phyloP scores from a whole-genome alignment of 53 echinoderm and acorn worm genomes.

The Actinopyga echinites region DNA sequence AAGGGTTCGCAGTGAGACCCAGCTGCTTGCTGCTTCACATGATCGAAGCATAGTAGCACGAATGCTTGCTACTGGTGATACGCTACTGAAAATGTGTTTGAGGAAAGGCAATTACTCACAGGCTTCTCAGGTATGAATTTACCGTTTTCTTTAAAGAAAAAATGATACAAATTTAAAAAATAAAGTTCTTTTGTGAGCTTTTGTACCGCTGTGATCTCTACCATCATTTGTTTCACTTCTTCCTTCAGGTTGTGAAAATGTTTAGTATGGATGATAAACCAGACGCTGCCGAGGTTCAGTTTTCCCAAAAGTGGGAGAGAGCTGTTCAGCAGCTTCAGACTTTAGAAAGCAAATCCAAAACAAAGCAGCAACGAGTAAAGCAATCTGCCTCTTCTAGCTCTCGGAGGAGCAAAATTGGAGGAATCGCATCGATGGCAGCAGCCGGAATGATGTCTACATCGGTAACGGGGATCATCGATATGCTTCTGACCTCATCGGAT shows the following conservation, averaged over 20 bases:
- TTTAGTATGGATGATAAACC: slow-evolving; percentile 81
- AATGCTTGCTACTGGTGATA: slow-evolving; percentile 86
- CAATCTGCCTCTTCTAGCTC: not conserved
- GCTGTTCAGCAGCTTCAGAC: slow-evolving; percentile 68
- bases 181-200: no score
- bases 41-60: slow-evolving; percentile 72
- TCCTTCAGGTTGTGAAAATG: slow-evolving; percentile 90
- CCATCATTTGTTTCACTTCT: not conserved
- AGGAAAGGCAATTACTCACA: slow-evolving; percentile 80
- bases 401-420: not conserved
- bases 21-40: not conserved
- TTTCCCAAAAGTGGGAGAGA: slow-evolving; percentile 79
- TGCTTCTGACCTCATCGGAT: slow-evolving; percentile 60
- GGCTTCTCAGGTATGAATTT: slow-evolving; percentile 71
- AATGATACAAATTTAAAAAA: no score
- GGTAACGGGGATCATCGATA: slow-evolving; percentile 68
- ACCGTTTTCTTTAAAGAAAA: no score
- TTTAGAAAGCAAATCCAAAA: slow-evolving; percentile 45
- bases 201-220: no score
- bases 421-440: slow-evolving; percentile 80
- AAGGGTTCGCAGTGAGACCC: slow-evolving; percentile 11
- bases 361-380: not conserved
- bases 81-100: slow-evolving; percentile 87
- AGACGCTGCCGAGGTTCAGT: slow-evolving; percentile 85
- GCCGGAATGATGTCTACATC: slow-evolving; percentile 81